Evolutionary conservation across 2,797 vertebrate species (phyloP), one percentile per base, ranked within the genome.

Genomic region (Danio choprae): DNA sequence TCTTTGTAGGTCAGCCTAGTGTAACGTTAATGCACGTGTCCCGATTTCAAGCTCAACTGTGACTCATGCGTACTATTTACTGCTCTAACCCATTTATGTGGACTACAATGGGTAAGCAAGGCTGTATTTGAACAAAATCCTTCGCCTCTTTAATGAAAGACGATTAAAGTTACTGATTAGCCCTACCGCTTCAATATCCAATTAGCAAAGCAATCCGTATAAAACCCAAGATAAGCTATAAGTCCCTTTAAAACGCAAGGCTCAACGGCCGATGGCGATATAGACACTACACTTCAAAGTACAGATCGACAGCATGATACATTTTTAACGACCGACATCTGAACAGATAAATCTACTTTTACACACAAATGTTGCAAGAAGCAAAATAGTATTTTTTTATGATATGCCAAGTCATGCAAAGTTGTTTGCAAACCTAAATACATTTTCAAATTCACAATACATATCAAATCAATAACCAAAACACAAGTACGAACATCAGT

Each of bases 111-210:
- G 51, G 56, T 63, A 63, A 9, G 55, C 50, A 55, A 89, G 10
- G 63, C 81, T 79, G 71, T 84, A 36, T 69, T 84, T 62, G 20
- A 63, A 81, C 46, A 22, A 85, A 84, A 88, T 85, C 85, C 53
- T 38, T 15, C 20, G 70, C 58, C 41, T 60, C 76, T 43, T 68
- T 36, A 76, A 56, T 84, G 56, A 87, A 91, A 91, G 86, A 87
- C 78, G 89, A 91, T 92, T 91, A 91, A n/a, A 75, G 77, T 82
- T 81, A 74, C 67, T 29, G 90, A 91, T 92, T 88, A 92, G 88
- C 86, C 40, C 56, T 83, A 82, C 87, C 84, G 29, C 84, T 82
- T 83, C 80, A n/a, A 18, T 76, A 92, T 92, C 90, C 90, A 89
- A 91, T 91, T 90, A 91, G 83, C 81, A 65, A 87, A 85, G 79